A percentile compares a stretch with the other conserved stretches of the same genome.
Conservation (phyloP, 2,113 vertebrate species). For the Amazona guildingii region DNA sequence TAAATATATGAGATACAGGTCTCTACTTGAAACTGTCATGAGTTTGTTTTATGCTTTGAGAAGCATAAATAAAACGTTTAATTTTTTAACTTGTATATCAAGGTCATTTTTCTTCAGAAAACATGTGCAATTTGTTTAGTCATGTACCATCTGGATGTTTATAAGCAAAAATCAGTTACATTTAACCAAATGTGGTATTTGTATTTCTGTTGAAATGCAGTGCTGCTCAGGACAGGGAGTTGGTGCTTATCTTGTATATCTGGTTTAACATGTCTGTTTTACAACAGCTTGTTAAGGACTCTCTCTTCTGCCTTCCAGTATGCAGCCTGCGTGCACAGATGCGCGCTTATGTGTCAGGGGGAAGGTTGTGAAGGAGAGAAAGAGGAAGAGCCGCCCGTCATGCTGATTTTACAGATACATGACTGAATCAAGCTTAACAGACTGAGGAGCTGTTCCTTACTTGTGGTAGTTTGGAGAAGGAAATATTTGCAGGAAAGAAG, state of each 20-base stretch:
- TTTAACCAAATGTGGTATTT: constrained; percentile 60
- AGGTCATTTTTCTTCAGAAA: constrained; percentile 68
- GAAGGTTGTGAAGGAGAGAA: constrained; percentile 32
- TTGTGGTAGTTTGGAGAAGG: background rate
- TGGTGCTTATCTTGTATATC: background rate
- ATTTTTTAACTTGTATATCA: constrained; percentile 59
- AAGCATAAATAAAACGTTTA: constrained; percentile 52
- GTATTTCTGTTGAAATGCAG: constrained; percentile 38
- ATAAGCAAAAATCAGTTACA: constrained; percentile 56
- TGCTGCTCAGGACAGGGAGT: background rate
- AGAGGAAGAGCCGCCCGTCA: background rate
- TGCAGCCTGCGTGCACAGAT: background rate
- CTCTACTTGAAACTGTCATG: constrained; percentile 5
- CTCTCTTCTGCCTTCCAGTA: constrained; percentile 10
- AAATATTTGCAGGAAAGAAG: background rate
- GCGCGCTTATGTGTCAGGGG: background rate
- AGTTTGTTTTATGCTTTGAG: constrained; percentile 42
- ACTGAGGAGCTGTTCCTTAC: background rate
- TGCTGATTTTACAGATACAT: background rate
- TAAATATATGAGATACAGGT: background rate
- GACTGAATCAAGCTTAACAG: background rate
- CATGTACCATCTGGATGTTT: constrained; percentile 69
- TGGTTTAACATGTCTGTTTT: constrained; percentile 29
- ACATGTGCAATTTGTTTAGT: constrained; percentile 69
- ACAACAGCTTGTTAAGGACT: constrained; percentile 42